Percentiles rank a stretch among this genome's conserved stretches.
These are phyloP conservation scores for Mobula birostris DNA, from an alignment of 2,113 vertebrate genomes.

Conservation along the genomic window DNA sequence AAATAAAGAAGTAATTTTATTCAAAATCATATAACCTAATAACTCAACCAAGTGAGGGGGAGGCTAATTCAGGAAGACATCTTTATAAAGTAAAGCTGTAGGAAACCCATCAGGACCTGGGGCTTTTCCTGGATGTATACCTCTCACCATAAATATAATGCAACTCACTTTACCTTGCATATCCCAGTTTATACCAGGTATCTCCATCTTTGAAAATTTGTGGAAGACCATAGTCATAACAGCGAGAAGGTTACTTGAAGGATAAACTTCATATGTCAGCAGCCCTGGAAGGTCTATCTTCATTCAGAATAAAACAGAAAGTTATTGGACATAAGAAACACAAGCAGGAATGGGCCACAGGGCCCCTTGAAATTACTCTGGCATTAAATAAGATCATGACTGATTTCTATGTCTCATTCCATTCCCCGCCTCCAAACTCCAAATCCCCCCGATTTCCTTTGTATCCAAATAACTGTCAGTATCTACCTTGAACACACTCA, in stretches of 20 bases:
- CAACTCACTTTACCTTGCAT: background rate
- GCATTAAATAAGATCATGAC: no score
- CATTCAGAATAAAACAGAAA: background rate
- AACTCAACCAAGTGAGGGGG: background rate
- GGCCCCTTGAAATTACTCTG: no score
- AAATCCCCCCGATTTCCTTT: no score
- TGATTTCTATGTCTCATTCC: no score
- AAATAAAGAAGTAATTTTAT: conserved; percentile 15
- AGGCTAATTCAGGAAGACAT: conserved; percentile 22
- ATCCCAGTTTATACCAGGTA: background rate
- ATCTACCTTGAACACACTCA: no score
- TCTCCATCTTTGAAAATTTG: background rate
- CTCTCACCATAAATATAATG: background rate
- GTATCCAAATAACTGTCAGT: no score
- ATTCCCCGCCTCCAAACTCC: no score
- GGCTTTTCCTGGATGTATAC: background rate
- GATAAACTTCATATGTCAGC: background rate
- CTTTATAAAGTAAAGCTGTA: conserved; percentile 1
- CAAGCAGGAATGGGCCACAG: no score
- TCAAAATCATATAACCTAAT: conserved; percentile 25
- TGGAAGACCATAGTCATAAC: background rate
- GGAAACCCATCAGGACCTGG: background rate
- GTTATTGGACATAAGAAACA: background rate
- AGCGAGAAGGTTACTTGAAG: background rate
- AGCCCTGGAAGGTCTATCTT: background rate